Conservation (phyloP, 2,888 invertebrate genomes). For the Lasioglossum lativentre region DNA sequence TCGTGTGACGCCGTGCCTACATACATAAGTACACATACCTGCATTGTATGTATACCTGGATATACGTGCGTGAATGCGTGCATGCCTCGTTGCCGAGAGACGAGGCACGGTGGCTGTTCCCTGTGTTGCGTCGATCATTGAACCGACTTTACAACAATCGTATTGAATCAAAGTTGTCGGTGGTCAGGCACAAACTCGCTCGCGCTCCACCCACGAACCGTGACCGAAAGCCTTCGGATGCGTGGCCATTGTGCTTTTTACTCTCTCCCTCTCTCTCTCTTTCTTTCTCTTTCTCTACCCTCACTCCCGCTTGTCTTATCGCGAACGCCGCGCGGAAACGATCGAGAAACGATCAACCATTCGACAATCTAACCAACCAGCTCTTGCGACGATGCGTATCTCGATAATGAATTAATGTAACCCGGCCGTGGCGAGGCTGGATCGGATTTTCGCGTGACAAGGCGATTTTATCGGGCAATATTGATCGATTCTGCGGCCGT, state of each 20-base stretch:
- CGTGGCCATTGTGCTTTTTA: slow-evolving; percentile 36
- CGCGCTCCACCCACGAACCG: slow-evolving; percentile 79
- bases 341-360: slow-evolving; percentile 13
- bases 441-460: slow-evolving; percentile 46
- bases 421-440: slow-evolving; percentile 23
- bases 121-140: slow-evolving; percentile 76
- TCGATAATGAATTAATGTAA: slow-evolving; percentile 52
- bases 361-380: background rate
- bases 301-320: slow-evolving; percentile 10
- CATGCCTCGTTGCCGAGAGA: slow-evolving; percentile 32
- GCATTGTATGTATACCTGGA: background rate
- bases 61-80: slow-evolving; percentile 43
- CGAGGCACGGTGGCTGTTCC: slow-evolving; percentile 39
- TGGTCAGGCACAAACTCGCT: slow-evolving; percentile 81
- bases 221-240: slow-evolving; percentile 38
- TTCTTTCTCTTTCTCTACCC: too few species aligned
- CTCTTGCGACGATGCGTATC: slow-evolving; percentile 34
- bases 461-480: slow-evolving; percentile 41
- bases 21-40: background rate
- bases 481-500: background rate
- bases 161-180: slow-evolving; percentile 83
- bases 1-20: slow-evolving; percentile 42
- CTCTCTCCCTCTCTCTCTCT: background rate
- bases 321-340: slow-evolving; percentile 3
- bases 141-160: slow-evolving; percentile 79